Evolutionary conservation across 2,113 vertebrate species (phyloP).

Genomic region (Ceuthmochares aereus): DNA sequence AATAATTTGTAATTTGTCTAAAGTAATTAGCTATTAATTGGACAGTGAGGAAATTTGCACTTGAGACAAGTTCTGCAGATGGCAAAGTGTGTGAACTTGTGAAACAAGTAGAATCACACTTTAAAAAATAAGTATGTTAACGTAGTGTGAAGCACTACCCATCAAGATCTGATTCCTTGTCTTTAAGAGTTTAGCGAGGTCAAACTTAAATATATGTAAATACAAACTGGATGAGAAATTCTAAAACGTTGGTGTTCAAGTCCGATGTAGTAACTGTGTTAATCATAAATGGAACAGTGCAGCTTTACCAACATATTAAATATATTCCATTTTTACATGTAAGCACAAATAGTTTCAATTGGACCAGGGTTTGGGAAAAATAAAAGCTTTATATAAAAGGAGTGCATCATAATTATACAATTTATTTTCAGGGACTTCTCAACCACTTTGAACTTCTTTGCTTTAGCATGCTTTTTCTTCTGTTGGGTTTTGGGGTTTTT

Average conservation of each 20-base stretch:
- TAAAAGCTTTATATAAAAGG: slow-evolving; percentile 61
- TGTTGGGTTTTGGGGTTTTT: no score
- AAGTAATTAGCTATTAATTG: neutral
- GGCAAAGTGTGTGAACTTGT: neutral
- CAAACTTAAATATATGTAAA: slow-evolving; percentile 43
- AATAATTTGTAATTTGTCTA: neutral
- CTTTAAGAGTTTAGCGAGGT: neutral
- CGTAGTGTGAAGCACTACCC: neutral
- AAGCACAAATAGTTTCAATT: slow-evolving; percentile 7
- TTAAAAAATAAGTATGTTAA: neutral
- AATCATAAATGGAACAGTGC: slow-evolving; percentile 37
- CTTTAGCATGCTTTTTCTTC: neutral
- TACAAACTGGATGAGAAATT: slow-evolving; percentile 27
- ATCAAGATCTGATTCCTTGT: neutral
- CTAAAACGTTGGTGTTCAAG: slow-evolving; percentile 36
- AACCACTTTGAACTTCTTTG: slow-evolving; percentile 13
- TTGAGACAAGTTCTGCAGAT: neutral
- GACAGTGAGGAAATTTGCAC: neutral
- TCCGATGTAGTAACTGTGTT: slow-evolving; percentile 25
- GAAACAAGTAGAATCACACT: neutral
- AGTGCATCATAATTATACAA: slow-evolving; percentile 15
- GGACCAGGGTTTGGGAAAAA: slow-evolving; percentile 59
- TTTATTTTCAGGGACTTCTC: slow-evolving; percentile 54
- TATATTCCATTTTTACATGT: slow-evolving; percentile 6
- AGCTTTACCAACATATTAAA: slow-evolving; percentile 30